Conservation (phyloP, 2,888 invertebrate species). For the Synanthedon formicaeformis region DNA sequence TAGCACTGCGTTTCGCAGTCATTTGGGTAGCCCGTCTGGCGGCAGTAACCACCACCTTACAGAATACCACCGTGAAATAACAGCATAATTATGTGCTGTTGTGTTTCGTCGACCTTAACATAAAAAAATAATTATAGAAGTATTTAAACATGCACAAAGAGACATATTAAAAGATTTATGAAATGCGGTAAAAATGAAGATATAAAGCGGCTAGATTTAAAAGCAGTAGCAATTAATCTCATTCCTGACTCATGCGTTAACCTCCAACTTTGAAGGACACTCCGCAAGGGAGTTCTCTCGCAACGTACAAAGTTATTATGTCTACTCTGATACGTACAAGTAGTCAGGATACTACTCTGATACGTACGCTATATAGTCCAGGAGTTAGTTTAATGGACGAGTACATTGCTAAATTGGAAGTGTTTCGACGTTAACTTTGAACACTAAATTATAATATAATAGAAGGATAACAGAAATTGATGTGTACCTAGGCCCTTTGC, state of each 20-base stretch:
- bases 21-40: too few species aligned
- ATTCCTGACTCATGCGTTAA: neutral
- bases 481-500: too few species aligned
- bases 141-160: too few species aligned
- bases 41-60: too few species aligned
- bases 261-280: neutral
- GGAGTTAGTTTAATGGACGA: conserved; percentile 22
- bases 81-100: too few species aligned
- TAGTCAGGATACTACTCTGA: conserved; percentile 16
- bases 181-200: too few species aligned
- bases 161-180: too few species aligned
- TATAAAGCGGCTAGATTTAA: too few species aligned
- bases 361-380: conserved; percentile 6
- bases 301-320: conserved; percentile 23
- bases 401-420: conserved; percentile 18
- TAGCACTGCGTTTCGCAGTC: too few species aligned
- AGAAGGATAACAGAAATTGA: neutral
- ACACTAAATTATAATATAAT: neutral
- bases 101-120: too few species aligned
- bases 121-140: too few species aligned
- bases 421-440: conserved; percentile 1
- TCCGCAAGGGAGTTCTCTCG: conserved; percentile 20
- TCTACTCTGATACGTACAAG: conserved; percentile 14
- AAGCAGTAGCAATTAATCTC: neutral
- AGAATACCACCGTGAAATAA: too few species aligned